Base-by-base conservation (phyloP, 2,113 vertebrate genomes). In the Odocoileus virginianus region DNA sequence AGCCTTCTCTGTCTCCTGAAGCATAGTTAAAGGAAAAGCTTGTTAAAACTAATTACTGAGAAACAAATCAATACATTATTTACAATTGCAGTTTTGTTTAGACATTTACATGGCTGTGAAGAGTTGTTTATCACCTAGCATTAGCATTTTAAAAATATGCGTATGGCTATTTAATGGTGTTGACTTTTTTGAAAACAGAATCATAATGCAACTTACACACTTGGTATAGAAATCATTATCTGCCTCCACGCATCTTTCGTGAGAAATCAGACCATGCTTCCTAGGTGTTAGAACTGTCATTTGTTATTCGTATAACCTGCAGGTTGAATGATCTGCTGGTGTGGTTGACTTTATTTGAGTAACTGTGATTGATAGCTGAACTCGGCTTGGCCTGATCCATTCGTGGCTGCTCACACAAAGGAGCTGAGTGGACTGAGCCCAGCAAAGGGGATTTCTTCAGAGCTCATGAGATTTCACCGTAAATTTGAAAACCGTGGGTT, bases 31-130 rank as follows among this genome's bases (percentile, higher is more conserved):
- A 71, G 30, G 94, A 87, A 86, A 93, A 58, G 27, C 79, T 91
- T 92, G 23, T 60, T 88, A 78, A 84, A 57, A 25, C 55, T 94
- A 94, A 97, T 98, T 97, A 88, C 74, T 84, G 94, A 95, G 60
- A 98, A 98, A 95, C 97, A 89, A 97, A 89, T 96, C 90, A 74
- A 67, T 94, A 96, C 93, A 87, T 85, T 96, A 95, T 78, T 97
- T 94, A 96, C 86, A 87, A 85, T 91, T 61, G 54, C 61, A 87
- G 0, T 95, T 93, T 87, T 97, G 61, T 97, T 97, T 97, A 89
- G 71, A 91, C 55, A 83, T 97, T 98, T 97, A 96, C 47, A 15
- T 30, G 13, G 19, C 85, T 89, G 52, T 90, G 13, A 94, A 79
- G 84, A 89, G 50, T 14, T 94, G 11, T 92, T 98, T 54, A 16